Evolutionary conservation across 2,113 vertebrate genomes (phyloP).

Genomic region (Ursus arctos): DNA sequence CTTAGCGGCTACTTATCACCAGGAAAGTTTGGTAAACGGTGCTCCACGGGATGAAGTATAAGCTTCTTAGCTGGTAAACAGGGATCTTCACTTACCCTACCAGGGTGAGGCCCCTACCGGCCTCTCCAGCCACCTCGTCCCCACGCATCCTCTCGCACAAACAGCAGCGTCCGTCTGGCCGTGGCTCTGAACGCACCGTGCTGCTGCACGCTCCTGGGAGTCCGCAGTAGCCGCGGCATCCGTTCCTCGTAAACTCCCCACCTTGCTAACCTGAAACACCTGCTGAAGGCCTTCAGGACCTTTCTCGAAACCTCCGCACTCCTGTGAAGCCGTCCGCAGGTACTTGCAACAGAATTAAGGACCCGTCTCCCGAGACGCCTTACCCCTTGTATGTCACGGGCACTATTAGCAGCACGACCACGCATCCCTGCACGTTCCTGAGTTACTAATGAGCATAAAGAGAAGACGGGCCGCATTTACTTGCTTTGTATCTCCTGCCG

Average conservation of each 20-base stretch:
- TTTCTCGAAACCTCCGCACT: neutral
- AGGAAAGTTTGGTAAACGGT: conserved; percentile 28
- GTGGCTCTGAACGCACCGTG: fast-evolving
- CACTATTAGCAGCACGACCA: neutral
- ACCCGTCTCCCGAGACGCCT: neutral
- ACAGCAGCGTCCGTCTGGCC: neutral
- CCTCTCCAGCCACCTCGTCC: neutral
- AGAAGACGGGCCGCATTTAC: neutral
- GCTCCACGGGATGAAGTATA: conserved; percentile 6
- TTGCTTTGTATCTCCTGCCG: neutral
- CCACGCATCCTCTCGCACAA: neutral
- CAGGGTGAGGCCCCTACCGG: too few species aligned
- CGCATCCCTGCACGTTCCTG: neutral
- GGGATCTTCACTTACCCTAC: neutral
- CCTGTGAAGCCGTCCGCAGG: neutral
- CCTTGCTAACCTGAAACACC: neutral
- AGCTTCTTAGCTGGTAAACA: neutral
- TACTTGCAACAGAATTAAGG: neutral
- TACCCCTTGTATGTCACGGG: neutral
- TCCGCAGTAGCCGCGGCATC: neutral
- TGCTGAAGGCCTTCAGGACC: neutral
- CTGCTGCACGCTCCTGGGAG: neutral
- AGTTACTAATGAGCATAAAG: neutral
- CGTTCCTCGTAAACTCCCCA: neutral
- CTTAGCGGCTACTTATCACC: neutral